Evolutionary conservation across 2,797 vertebrate genomes (phyloP).

Genomic region (Malurus leucopterus): DNA sequence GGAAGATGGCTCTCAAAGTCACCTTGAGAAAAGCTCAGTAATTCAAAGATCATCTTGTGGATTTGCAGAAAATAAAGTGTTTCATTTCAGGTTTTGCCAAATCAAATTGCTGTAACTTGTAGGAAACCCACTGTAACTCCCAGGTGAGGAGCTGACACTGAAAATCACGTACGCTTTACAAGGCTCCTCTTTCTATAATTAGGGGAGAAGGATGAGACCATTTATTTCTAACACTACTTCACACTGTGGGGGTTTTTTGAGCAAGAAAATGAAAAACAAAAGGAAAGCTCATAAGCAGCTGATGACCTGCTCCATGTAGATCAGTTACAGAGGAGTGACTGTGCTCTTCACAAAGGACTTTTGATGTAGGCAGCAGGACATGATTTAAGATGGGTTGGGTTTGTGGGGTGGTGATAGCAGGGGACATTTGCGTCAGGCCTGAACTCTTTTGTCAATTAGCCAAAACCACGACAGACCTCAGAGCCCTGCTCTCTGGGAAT

Average conservation of each 20-base stretch:
- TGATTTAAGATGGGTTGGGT: slow-evolving; percentile 3
- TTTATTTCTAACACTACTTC: slow-evolving; percentile 10
- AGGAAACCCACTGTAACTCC: not conserved
- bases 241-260: not conserved
- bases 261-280: not conserved
- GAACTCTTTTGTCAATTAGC: not conserved
- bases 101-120: not conserved
- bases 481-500: not conserved
- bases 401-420: not conserved
- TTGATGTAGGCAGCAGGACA: not conserved
- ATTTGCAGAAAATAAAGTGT: not conserved
- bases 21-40: not conserved
- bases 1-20: slow-evolving; percentile 20
- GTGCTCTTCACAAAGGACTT: slow-evolving; percentile 44
- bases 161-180: not conserved
- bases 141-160: not conserved
- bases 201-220: not conserved
- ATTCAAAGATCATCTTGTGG: not conserved
- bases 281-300: not conserved
- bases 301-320: slow-evolving; percentile 25
- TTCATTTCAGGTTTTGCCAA: not conserved
- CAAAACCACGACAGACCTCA: not conserved
- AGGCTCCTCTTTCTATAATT: not conserved
- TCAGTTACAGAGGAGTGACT: slow-evolving; percentile 29
- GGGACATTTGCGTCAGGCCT: not conserved